Base-by-base conservation (phyloP, 2,113 vertebrate species). In the Brachirus orientalis region DNA sequence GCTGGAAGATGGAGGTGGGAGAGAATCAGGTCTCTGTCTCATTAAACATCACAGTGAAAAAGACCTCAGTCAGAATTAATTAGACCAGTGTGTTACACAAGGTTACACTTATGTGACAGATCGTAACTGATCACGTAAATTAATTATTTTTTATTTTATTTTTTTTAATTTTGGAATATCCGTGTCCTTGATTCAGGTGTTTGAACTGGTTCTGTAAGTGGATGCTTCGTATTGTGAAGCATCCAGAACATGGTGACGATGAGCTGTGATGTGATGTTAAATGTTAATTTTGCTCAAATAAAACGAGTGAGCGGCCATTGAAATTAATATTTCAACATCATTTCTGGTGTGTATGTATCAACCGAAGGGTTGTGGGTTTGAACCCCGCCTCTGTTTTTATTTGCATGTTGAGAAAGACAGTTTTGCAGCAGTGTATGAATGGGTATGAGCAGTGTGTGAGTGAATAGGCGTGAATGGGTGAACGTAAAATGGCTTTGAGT, bases 1-100 rank as follows among this genome's bases (percentile, higher is more conserved):
- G 92, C 77, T 99, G 95, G 95, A 98, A 96, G 86, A 93, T 95
- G 80, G 96, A 98, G 97, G 97, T 97, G 92, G 94, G 95, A 87
- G 80, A 81, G 77, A 83, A 77, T 75, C 36, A 83, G 46, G 68
- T 69, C 72, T 75, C 36, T 69, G 77, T 84, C 62, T 54, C 50
- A 43, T 19, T 20, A 17, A 44, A 66, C 36, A 33, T 12, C n/a
- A n/a, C n/a, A n/a, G n/a, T n/a, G n/a, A n/a, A n/a, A 20, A 12
- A 60, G 18, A 41, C 28, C 7, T 38, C 14, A 18, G 38, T 33
- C 55, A 28, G 6, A 50, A 12, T n/a, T 8, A 53, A 58, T 22
- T 6, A n/a, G 11, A 28, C 43, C 3, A 10, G 37, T 47, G 36
- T 59, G 40, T 37, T n/a, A n/a, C n/a, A 41, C 45, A 37, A 12